A percentile compares a stretch with the other conserved stretches of the same genome.
Evolutionary conservation across 92 coral and sea anemone species (phyloP).

Genomic region (Palythoa heliodiscus): DNA sequence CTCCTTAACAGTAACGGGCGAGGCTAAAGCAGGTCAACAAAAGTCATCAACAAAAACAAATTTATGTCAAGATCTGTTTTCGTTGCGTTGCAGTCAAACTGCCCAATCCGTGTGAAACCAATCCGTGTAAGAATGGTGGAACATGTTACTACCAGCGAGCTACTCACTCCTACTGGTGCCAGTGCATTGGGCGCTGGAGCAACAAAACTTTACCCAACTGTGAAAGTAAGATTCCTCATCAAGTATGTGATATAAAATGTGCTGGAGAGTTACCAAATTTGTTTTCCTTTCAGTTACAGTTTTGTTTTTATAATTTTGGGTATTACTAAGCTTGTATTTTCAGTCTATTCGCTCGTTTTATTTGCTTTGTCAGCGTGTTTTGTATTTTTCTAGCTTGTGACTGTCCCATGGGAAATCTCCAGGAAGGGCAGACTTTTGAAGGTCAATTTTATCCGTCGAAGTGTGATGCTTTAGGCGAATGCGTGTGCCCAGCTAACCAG

Average conservation of each 20-base stretch:
- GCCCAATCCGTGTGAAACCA: slow-evolving; percentile 5
- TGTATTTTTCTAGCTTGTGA: slow-evolving; percentile 12
- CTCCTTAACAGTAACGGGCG: no score
- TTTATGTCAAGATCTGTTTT: neutral
- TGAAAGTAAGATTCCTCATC: slow-evolving; percentile 2
- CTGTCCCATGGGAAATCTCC: slow-evolving; percentile 27
- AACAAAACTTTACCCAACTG: slow-evolving; percentile 18
- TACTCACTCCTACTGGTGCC: slow-evolving; percentile 21
- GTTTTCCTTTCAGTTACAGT: neutral
- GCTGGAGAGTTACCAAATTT: no score
- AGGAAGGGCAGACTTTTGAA: neutral
- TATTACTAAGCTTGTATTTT: neutral
- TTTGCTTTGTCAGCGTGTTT: neutral
- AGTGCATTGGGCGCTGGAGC: slow-evolving; percentile 21
- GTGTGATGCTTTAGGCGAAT: slow-evolving; percentile 52
- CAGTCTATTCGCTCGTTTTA: neutral
- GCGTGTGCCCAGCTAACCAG: slow-evolving; percentile 29
- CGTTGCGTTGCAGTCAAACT: slow-evolving; percentile 3
- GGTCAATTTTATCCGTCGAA: neutral
- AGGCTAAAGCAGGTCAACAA: neutral
- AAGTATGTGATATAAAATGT: no score
- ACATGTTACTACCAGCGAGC: slow-evolving; percentile 27
- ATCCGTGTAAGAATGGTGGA: slow-evolving; percentile 18
- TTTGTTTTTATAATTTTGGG: neutral
- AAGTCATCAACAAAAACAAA: no score